Evolutionary conservation across 2,797 vertebrate species (phyloP), one percentile per base, ranked within the genome.

Genomic region (Sebastolobus altivelis): DNA sequence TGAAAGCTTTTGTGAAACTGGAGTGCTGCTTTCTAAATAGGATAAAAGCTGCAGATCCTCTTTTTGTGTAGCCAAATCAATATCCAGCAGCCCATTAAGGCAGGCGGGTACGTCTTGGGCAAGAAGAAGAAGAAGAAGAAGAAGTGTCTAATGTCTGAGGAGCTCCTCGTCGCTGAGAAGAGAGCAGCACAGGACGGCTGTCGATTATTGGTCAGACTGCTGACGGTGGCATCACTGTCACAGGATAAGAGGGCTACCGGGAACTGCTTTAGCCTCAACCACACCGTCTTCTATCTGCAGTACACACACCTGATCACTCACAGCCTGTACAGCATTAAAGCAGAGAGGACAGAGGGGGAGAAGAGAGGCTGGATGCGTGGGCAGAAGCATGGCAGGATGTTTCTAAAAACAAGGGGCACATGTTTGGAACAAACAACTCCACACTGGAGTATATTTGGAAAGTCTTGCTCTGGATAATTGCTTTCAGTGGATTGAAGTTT

Each of bases 401-500:
- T 87, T 85, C 78, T 66, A 65, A 82, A 52, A 88, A 82, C 81
- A 90, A 81, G 78, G 18, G 65, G 70, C 60, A 80, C 80, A 88
- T 83, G 79, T 60, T 88, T 75, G 75, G 82, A 82, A 84, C 75
- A 80, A 87, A 89, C 83, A 58, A 79, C 80, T 87, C 88, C 84
- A 83, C 75, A 55, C 80, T 80, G 69, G 81, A 87, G 86, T 94
- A 90, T 92, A 93, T 95, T 95, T 93, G 93, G 89, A 94, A 93
- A 91, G 85, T 92, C 89, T 93, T 87, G 82, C 79, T 89, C 81
- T 80, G 78, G 80, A 91, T 95, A 95, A 95, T 93, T 95, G 86
- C 90, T 93, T 95, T 94, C 91, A 94, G 92, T 88, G 81, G 89
- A 95, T 90, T 89, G 87, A 93, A 93, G 94, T 94, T 94, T 95